Evolutionary conservation across 2,888 invertebrate genomes (phyloP).

Genomic region (Pollenia angustigena): DNA sequence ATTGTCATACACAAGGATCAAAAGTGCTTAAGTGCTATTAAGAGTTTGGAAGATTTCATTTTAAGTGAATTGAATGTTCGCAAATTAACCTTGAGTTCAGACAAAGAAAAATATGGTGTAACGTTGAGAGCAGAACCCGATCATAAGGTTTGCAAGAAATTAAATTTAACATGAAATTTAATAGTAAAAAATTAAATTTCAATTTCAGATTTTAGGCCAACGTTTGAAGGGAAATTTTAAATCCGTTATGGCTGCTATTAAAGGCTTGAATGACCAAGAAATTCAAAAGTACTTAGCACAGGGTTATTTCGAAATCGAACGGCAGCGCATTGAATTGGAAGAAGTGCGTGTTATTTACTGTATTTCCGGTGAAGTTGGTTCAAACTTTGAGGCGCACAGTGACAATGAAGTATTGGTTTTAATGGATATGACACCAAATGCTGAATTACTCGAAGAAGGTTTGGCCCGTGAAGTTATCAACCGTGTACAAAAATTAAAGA

Average conservation of each 20-base stretch:
- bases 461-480: constrained; percentile 97
- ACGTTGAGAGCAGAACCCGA: constrained; percentile 96
- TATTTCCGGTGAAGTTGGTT: constrained; percentile 83
- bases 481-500: constrained; percentile 97
- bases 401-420: constrained; percentile 95
- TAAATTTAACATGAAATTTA: not conserved
- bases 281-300: constrained; percentile 90
- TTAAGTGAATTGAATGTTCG: constrained; percentile 96
- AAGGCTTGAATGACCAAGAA: constrained; percentile 90
- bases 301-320: constrained; percentile 90
- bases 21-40: constrained; percentile 90
- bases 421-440: constrained; percentile 94
- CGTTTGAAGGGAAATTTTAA: constrained; percentile 96
- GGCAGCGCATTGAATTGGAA: constrained; percentile 90
- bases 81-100: constrained; percentile 91
- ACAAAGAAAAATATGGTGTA: constrained; percentile 97
- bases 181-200: not conserved
- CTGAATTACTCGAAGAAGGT: constrained; percentile 96
- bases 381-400: constrained; percentile 94
- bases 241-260: constrained; percentile 92
- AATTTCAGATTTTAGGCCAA: constrained; percentile 87
- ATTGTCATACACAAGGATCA: constrained; percentile 96
- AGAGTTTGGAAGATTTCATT: constrained; percentile 92
- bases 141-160: constrained; percentile 86
- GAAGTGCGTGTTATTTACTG: constrained; percentile 91